These are phyloP conservation scores for Sylvia borin DNA, from an alignment of 2,797 vertebrate genomes.

Conservation along the genomic window DNA sequence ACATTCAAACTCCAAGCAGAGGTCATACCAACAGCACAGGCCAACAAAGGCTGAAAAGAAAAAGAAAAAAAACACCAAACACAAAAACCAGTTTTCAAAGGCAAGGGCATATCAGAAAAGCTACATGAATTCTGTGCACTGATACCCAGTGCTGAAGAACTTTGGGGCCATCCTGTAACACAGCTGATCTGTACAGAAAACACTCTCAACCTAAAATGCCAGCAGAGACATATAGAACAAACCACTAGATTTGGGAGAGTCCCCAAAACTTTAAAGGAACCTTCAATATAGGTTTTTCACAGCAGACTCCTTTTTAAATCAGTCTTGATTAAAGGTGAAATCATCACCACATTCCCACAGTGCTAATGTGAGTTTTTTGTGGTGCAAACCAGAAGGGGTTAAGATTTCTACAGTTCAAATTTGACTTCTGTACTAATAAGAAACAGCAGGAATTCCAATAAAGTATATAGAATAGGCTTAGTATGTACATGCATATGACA, in stretches of 20 bases:
- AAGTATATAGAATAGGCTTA: background rate
- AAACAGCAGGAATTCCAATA: background rate
- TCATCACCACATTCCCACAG: background rate
- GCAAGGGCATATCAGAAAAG: background rate
- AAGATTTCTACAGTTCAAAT: background rate
- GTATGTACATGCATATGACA: rapidly evolving
- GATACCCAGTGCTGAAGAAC: background rate
- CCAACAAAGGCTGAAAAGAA: background rate
- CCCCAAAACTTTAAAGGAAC: background rate
- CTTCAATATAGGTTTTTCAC: background rate
- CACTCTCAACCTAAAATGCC: background rate
- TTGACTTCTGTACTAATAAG: background rate
- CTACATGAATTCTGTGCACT: background rate
- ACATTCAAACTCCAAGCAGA: background rate
- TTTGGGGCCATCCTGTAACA: background rate
- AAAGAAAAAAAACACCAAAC: background rate
- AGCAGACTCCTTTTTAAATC: background rate
- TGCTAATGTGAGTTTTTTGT: background rate
- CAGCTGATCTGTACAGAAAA: background rate
- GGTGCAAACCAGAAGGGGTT: background rate
- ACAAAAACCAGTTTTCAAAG: background rate
- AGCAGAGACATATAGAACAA: background rate
- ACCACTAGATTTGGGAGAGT: background rate
- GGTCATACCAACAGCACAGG: background rate
- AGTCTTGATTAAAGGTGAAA: background rate